Percentiles rank a stretch among this genome's conserved stretches.
Conservation (phyloP, 2,888 invertebrate genomes). For the Diabrotica balteata region DNA sequence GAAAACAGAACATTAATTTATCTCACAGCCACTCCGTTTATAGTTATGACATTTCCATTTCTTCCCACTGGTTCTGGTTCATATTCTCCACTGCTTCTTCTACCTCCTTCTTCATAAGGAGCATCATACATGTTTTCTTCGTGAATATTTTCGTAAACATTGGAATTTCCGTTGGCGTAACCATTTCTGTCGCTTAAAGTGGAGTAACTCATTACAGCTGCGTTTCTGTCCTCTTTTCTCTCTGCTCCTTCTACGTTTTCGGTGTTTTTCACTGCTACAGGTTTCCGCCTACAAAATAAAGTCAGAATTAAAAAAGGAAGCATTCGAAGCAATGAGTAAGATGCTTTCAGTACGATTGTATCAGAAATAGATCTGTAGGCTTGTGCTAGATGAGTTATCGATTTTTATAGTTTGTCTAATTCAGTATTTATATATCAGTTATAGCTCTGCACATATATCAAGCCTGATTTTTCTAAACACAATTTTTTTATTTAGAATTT, state of each 20-base stretch:
- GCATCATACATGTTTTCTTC: constrained; percentile 77
- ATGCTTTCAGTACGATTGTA: too few relatives aligned
- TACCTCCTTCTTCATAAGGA: constrained; percentile 74
- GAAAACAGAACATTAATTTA: constrained; percentile 50
- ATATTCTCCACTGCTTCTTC: constrained; percentile 66
- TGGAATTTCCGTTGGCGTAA: constrained; percentile 55
- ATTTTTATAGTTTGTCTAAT: too few relatives aligned
- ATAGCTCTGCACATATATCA: too few relatives aligned
- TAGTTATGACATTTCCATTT: constrained; percentile 74
- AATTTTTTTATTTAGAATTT: too few relatives aligned
- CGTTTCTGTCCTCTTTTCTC: constrained; percentile 84
- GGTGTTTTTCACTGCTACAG: constrained; percentile 86
- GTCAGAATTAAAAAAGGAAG: too few relatives aligned
- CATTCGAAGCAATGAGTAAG: too few relatives aligned
- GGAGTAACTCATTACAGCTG: constrained; percentile 89
- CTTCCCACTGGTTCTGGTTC: constrained; percentile 71
- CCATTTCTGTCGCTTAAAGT: constrained; percentile 76
- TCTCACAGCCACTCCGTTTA: constrained; percentile 88
- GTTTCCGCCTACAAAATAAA: constrained; percentile 71
- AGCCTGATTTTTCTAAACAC: too few relatives aligned
- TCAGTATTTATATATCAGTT: too few relatives aligned
- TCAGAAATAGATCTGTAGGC: too few relatives aligned
- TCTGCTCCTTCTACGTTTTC: constrained; percentile 88
- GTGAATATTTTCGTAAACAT: constrained; percentile 69
- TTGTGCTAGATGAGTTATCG: too few relatives aligned